phyloP scores from a whole-genome alignment of 1,140 invertebrate species.

The Drosophila sturtevanti region DNA sequence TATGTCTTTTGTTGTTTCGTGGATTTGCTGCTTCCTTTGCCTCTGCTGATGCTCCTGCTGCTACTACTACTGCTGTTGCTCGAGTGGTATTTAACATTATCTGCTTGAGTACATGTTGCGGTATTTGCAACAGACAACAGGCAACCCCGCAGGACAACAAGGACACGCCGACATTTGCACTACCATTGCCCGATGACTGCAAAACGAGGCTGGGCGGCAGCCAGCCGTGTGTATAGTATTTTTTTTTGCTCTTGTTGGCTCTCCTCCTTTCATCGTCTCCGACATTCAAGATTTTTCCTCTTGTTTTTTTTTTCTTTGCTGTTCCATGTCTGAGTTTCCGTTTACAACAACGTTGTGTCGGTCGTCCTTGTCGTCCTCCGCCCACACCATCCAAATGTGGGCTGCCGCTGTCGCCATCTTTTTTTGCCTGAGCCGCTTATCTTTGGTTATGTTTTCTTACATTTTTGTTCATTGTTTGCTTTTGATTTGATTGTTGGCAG shows the following conservation, averaged over 20 bases:
- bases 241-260: slow-evolving; percentile 20
- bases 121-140: slow-evolving; percentile 80
- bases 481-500: slow-evolving; percentile 81
- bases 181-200: slow-evolving; percentile 25
- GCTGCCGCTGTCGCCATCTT: slow-evolving; percentile 66
- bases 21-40: slow-evolving; percentile 77
- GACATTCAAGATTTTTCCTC: slow-evolving; percentile 15
- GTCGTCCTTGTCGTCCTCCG: background rate
- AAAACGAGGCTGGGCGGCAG: slow-evolving; percentile 6
- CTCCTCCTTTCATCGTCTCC: slow-evolving; percentile 10
- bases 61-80: slow-evolving; percentile 38
- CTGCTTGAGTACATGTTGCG: slow-evolving; percentile 81
- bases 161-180: slow-evolving; percentile 68
- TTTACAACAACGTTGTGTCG: slow-evolving; percentile 40
- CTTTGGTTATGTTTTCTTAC: slow-evolving; percentile 81
- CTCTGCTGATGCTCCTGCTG: slow-evolving; percentile 29
- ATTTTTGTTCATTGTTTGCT: slow-evolving; percentile 81
- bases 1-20: slow-evolving; percentile 78
- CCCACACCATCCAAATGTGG: background rate
- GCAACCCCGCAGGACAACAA: slow-evolving; percentile 50
- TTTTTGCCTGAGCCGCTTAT: slow-evolving; percentile 77
- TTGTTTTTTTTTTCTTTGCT: slow-evolving; percentile 41
- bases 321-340: slow-evolving; percentile 72
- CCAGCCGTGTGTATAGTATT: slow-evolving; percentile 7
- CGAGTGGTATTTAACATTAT: slow-evolving; percentile 81